Base-by-base conservation (phyloP, 2,797 vertebrate genomes). In the Acridotheres tristis region DNA sequence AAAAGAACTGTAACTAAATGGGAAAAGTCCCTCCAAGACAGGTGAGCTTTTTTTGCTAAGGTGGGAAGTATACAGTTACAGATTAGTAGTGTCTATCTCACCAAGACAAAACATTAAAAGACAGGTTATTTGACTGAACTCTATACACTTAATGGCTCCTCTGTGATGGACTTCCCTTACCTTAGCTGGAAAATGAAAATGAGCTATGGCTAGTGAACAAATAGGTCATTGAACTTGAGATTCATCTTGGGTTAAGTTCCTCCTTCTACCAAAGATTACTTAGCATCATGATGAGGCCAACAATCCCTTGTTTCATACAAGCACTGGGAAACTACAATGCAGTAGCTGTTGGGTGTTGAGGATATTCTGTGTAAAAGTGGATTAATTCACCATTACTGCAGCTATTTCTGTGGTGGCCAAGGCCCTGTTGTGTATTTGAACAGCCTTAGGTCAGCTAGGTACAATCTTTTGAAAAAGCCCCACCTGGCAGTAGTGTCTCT, bases 1-100 rank as follows among this genome's bases (percentile, higher is more conserved):
- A 98, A 97, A 86, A 97, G 96, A 2, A 91, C 97, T 77, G 51
- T 99, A 85, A 96, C 7, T 51, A 87, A 93, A 67, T 99, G 98
- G 98, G 97, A 63, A 48, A 91, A 94, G 8, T 75, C 72, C 7
- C 82, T 97, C 45, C 53, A 66, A 54, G n/a, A 76, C 18, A 97
- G 91, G 97, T 97, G 81, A 55, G 30, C 7, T 17, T 3, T 75
- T 48, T 83, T 74, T 80, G 13, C 16, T 34, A 42, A 36, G 30
- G 27, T 78, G n/a, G 66, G 62, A 74, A 3, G 11, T 57, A 38
- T 38, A 38, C 38, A 38, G 2, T 22, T 30, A 55, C 22, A 72
- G 13, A 69, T 42, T 30, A 55, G 10, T 32, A 32, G 7, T 15
- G 22, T 43, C 88, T 45, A 53, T 50, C 27, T 76, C 40, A 75